Evolutionary conservation across 2,113 vertebrate genomes (phyloP), one percentile per base, ranked within the genome.

Genomic region (Neodontobutis hainanensis): DNA sequence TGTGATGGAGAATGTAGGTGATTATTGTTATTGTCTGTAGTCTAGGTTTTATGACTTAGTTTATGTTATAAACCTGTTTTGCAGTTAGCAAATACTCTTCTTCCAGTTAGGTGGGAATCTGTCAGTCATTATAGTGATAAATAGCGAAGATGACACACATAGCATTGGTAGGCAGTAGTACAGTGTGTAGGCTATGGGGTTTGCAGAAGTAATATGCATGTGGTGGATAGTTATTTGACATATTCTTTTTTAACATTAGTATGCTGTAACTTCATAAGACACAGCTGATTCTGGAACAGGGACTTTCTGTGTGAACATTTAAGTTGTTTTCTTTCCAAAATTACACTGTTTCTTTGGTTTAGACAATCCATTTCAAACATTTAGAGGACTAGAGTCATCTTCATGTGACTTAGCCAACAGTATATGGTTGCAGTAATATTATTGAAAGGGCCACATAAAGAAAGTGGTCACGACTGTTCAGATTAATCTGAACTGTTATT

Each of bases 51-150:
- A 27, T 27, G 19, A 27, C 19, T 27, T 27, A 9, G 32, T 55
- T 55, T 36, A 55, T 15, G 14, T 55, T 38, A 38, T 55, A n/a
- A 38, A 38, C 52, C n/a, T 38, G 52, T 14, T 53, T 53, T 53
- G 27, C 2, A 10, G 27, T 19, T 51, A 10, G 5, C 35, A 46
- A 4, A 46, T 10, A 11, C 9, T 11, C 5, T 11, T 52, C 10
- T 34, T 53, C 32, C 51, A 14, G 51, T 36, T n/a, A 36, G 51
- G 12, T n/a, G 5, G 11, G 32, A 53, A 53, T 36, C 6, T 53
- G 51, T 11, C 32, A 35, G 27, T n/a, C 6, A 2, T 7, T 14
- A 36, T 35, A 27, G 19, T 27, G 19, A 27, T 53, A 53, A 5
- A 34, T 35, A 19, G 48, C 19, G 1, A 27, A 27, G 19, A 19